These are phyloP conservation scores for Tetrax tetrax DNA, from an alignment of 2,113 vertebrate genomes.

Conservation along the genomic window DNA sequence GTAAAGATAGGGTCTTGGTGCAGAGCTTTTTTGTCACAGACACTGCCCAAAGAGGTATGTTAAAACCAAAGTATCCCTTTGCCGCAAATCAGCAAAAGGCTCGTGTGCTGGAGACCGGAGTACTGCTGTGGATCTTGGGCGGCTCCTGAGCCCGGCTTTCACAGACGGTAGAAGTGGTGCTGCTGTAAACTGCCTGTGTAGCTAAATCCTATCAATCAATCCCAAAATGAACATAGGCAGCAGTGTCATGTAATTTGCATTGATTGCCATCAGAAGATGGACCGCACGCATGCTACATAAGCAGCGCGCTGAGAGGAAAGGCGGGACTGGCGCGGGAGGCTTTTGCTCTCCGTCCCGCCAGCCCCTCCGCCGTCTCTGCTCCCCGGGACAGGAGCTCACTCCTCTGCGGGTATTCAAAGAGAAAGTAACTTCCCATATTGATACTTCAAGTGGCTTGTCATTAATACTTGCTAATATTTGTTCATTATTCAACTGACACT, in stretches of 20 bases:
- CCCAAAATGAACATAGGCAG: neutral
- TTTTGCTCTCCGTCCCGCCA: rapidly evolving
- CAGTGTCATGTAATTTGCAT: rapidly evolving
- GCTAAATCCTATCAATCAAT: too few relatives aligned
- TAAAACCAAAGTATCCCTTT: neutral
- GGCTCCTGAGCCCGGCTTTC: neutral
- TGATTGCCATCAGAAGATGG: neutral
- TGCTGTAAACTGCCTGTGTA: neutral
- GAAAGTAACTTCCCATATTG: neutral
- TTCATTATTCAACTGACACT: neutral
- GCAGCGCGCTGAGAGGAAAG: neutral
- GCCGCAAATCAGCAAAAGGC: too few relatives aligned
- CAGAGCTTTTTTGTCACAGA: neutral
- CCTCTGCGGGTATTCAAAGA: neutral
- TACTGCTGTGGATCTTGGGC: rapidly evolving
- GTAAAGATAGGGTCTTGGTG: neutral
- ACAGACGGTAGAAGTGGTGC: neutral
- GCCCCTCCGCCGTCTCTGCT: neutral
- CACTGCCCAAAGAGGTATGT: neutral
- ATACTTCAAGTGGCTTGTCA: neutral
- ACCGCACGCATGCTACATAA: rapidly evolving
- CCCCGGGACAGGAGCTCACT: rapidly evolving
- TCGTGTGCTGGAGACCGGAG: rapidly evolving
- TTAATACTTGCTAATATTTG: neutral
- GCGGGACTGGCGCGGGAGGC: neutral